Evolutionary conservation across 2,797 vertebrate species (phyloP).

Genomic region (Tachyglossus aculeatus): DNA sequence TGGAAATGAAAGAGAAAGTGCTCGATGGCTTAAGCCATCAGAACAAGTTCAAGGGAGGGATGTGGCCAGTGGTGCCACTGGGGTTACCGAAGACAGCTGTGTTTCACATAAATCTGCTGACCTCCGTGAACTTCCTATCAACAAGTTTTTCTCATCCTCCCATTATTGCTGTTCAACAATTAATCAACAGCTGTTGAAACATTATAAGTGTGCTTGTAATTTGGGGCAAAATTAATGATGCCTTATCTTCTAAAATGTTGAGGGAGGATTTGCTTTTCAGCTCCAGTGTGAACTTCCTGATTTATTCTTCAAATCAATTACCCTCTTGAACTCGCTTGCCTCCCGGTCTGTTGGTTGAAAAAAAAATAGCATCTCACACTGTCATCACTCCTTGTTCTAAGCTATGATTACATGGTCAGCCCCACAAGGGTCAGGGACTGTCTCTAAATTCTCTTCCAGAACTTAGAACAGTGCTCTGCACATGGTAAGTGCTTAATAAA

Average conservation of each 20-base stretch:
- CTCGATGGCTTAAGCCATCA: slow-evolving; percentile 9
- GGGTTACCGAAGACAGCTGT: slow-evolving; percentile 60
- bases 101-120: slow-evolving; percentile 68
- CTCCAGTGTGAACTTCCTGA: slow-evolving; percentile 61
- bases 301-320: slow-evolving; percentile 72
- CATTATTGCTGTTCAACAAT: slow-evolving; percentile 69
- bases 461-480: too few species aligned
- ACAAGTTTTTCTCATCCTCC: slow-evolving; percentile 68
- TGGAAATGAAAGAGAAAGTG: neutral
- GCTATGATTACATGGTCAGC: too few species aligned
- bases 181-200: slow-evolving; percentile 75
- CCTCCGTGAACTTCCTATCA: slow-evolving; percentile 75
- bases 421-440: too few species aligned
- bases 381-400: neutral
- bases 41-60: slow-evolving; percentile 39
- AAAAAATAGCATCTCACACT: slow-evolving; percentile 37
- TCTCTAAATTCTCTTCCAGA: too few species aligned
- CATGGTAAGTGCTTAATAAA: too few species aligned
- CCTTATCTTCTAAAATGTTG: slow-evolving; percentile 63
- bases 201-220: slow-evolving; percentile 64
- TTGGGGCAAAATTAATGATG: slow-evolving; percentile 71
- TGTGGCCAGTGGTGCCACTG: slow-evolving; percentile 40
- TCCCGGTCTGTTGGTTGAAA: slow-evolving; percentile 38
- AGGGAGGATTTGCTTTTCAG: slow-evolving; percentile 61
- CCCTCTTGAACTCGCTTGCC: slow-evolving; percentile 59